phyloP scores from a whole-genome alignment of 2,888 invertebrate species.

The Ichneumon xanthorius region DNA sequence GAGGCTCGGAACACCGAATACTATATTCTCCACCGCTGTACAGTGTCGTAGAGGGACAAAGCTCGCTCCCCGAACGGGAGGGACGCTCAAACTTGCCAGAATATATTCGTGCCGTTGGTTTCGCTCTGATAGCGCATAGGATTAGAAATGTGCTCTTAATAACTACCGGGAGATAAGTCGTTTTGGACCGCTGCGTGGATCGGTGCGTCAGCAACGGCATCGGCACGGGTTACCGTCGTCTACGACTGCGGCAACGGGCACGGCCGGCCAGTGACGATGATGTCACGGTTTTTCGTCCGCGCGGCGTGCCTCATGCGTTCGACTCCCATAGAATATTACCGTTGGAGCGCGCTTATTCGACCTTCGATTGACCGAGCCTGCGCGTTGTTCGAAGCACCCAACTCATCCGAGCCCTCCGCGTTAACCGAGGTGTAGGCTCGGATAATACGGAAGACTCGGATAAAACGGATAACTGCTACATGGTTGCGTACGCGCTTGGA shows the following conservation, averaged over 20 bases:
- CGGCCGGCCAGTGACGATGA: conserved; percentile 58
- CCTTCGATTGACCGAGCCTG: too few relatives aligned
- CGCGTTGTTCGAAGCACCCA: too few relatives aligned
- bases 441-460: too few relatives aligned
- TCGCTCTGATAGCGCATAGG: conserved; percentile 54
- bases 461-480: too few relatives aligned
- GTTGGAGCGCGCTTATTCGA: too few relatives aligned
- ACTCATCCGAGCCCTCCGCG: too few relatives aligned
- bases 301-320: not conserved
- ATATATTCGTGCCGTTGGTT: conserved; percentile 44
- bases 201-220: conserved; percentile 45
- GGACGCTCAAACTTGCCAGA: conserved; percentile 3
- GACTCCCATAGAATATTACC: not conserved
- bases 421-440: too few relatives aligned
- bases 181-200: conserved; percentile 39
- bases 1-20: conserved; percentile 48
- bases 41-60: conserved; percentile 34
- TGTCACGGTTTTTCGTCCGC: conserved; percentile 66
- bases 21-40: conserved; percentile 30
- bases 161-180: conserved; percentile 44
- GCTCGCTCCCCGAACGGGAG: not conserved
- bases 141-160: conserved; percentile 46
- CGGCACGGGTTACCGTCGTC: not conserved
- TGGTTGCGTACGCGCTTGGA: too few relatives aligned
- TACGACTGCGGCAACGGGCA: conserved; percentile 6